Conservation (phyloP, 1,140 invertebrate genomes). For the Probaryconus sp. region DNA sequence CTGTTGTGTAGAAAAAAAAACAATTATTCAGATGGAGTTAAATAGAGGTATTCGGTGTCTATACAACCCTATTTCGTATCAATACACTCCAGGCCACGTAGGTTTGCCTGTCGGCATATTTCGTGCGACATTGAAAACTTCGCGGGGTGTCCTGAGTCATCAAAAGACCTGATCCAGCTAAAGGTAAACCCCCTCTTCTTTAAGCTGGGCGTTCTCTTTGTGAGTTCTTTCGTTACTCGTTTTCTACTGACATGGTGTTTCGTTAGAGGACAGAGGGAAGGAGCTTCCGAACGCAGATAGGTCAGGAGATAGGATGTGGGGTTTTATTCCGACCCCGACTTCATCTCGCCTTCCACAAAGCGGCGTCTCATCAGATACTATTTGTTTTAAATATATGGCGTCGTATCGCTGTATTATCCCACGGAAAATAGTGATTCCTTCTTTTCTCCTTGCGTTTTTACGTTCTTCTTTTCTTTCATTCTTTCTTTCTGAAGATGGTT, state of each 20-base stretch:
- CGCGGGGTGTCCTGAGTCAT: conserved; percentile 29
- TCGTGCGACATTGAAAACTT: background rate
- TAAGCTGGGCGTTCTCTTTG: conserved; percentile 12
- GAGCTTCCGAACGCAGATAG: conserved; percentile 50
- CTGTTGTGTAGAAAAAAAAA: too few relatives aligned
- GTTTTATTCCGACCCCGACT: conserved; percentile 63
- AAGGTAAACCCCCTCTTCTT: conserved; percentile 3
- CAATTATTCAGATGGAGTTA: too few relatives aligned
- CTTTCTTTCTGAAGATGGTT: too few relatives aligned
- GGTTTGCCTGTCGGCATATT: conserved; percentile 11
- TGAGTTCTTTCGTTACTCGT: conserved; percentile 1
- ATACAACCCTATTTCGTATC: conserved; percentile 29
- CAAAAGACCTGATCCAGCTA: conserved; percentile 6
- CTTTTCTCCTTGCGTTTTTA: too few relatives aligned
- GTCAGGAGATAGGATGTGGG: conserved; percentile 46
- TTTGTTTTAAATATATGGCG: conserved; percentile 78
- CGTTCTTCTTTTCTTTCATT: conserved; percentile 15
- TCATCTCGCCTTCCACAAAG: conserved; percentile 75
- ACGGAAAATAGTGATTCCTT: conserved; percentile 30
- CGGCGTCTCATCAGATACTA: conserved; percentile 77
- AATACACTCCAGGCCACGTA: background rate
- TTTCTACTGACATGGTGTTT: conserved; percentile 14
- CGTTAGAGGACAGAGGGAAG: conserved; percentile 2
- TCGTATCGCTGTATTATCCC: conserved; percentile 38
- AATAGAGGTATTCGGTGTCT: background rate